phyloP scores from a whole-genome alignment of 2,888 invertebrate genomes.

The Punctoribates punctum region DNA sequence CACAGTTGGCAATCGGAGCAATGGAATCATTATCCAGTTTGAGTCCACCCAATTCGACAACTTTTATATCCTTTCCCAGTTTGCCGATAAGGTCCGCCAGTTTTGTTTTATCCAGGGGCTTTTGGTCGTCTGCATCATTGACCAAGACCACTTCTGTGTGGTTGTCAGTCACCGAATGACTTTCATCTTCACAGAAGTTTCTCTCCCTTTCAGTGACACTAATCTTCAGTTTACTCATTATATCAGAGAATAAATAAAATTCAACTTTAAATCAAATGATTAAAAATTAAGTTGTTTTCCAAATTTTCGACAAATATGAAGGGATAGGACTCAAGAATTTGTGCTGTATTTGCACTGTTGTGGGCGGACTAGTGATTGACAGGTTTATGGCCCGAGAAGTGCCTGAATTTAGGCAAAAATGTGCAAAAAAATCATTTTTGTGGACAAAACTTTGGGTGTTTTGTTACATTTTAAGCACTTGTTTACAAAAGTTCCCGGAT shows the following conservation, averaged over 20 bases:
- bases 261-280: neutral
- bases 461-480: neutral
- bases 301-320: neutral
- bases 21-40: conserved; percentile 12
- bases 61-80: neutral
- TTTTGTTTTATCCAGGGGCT: conserved; percentile 38
- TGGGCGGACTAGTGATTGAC: neutral
- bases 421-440: neutral
- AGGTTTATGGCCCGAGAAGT: neutral
- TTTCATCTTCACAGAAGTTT: conserved; percentile 40
- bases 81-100: conserved; percentile 11
- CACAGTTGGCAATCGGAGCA: conserved; percentile 22
- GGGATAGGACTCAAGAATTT: neutral
- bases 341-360: conserved; percentile 5
- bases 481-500: too few relatives aligned
- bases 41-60: conserved; percentile 37
- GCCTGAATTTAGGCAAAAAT: neutral
- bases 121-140: conserved; percentile 39
- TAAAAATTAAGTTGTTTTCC: neutral
- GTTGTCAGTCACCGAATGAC: neutral
- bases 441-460: neutral
- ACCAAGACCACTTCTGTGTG: conserved; percentile 36
- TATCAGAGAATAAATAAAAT: neutral
- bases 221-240: conserved; percentile 26
- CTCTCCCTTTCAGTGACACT: conserved; percentile 39